phyloP scores from a whole-genome alignment of 2,797 vertebrate species.

The Brachyrhaphis roseni region DNA sequence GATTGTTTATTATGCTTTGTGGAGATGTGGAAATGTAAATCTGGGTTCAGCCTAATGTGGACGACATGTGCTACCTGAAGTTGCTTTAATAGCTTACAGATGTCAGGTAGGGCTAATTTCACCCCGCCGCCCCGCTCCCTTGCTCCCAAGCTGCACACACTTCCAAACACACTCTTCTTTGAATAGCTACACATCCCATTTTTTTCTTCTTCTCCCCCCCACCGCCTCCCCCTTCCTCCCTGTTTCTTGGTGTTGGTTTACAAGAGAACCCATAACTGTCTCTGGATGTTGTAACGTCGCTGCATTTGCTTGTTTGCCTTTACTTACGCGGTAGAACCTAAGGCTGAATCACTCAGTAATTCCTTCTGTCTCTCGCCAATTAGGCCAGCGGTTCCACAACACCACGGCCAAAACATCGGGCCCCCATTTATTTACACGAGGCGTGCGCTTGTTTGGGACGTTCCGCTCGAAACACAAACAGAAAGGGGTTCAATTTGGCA shows the following conservation, averaged over 20 bases:
- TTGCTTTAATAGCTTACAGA: constrained; percentile 89
- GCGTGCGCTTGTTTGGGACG: constrained; percentile 82
- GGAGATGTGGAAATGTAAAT: constrained; percentile 91
- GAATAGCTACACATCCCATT: constrained; percentile 30
- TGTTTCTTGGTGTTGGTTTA: background rate
- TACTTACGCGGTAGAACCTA: constrained; percentile 43
- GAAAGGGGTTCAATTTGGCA: constrained; percentile 62
- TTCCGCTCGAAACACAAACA: constrained; percentile 79
- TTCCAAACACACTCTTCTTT: constrained; percentile 31
- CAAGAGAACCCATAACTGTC: constrained; percentile 30
- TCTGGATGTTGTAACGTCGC: constrained; percentile 69
- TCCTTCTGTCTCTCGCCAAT: constrained; percentile 72
- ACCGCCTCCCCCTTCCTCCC: background rate
- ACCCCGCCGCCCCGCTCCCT: constrained; percentile 31
- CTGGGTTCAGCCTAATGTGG: constrained; percentile 87
- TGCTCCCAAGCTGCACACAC: constrained; percentile 24
- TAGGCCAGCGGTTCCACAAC: constrained; percentile 80
- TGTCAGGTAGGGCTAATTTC: constrained; percentile 76
- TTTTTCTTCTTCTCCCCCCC: background rate
- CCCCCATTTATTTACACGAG: constrained; percentile 80
- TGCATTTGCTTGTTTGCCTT: constrained; percentile 73
- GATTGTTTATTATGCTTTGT: constrained; percentile 93
- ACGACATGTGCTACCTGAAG: constrained; percentile 93
- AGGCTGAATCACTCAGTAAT: constrained; percentile 58
- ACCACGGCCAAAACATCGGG: constrained; percentile 69